Evolutionary conservation across 2,888 invertebrate species (phyloP), one percentile per base, ranked within the genome.

Genomic region (Geophilus truncorum): DNA sequence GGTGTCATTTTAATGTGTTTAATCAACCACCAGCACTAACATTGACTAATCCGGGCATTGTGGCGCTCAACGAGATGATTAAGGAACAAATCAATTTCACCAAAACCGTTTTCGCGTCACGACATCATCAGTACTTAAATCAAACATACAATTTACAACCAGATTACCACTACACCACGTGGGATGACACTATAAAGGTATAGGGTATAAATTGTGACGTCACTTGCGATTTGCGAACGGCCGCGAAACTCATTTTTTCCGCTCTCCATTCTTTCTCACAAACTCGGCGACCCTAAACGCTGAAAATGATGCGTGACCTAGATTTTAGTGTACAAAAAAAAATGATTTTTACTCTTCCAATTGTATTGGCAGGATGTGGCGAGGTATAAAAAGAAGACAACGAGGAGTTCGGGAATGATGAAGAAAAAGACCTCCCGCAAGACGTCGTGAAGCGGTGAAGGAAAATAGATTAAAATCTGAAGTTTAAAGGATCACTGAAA

Each of bases 131-230:
- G n/a, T 80, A 80, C 25, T 5, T 34, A 6, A 7, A 70, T n/a
- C 34, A 28, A 34, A 36, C 36, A n/a, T 32, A n/a, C 5, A 28
- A 6, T 15, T 21, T 80, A 12, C 57, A 30, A 32, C 80, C 80
- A 15, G 70, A 62, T 70, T 80, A 80, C 80, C 28, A 21, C 12
- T 80, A 80, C 32, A 80, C 80, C 7, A 70, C 80, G 9, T 80
- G 62, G 80, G 70, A 80, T 23, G 21, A 70, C 32, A 75, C 75
- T 0, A 57, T 70, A 10, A 30, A 28, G 32, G 80, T 80, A 80
- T 51, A 21, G 6, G 18, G 1, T 12, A 51, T n/a, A 51, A 18
- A n/a, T 15, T 18, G 51, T 51, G 51, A 51, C 51, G 51, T 51
- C 51, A 51, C n/a, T 32, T 32, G 32, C 32, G 32, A n/a, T 51